A percentile compares a stretch with the other conserved stretches of the same genome.
Conservation (phyloP, 2,113 vertebrate genomes). For the Callorhinus ursinus region DNA sequence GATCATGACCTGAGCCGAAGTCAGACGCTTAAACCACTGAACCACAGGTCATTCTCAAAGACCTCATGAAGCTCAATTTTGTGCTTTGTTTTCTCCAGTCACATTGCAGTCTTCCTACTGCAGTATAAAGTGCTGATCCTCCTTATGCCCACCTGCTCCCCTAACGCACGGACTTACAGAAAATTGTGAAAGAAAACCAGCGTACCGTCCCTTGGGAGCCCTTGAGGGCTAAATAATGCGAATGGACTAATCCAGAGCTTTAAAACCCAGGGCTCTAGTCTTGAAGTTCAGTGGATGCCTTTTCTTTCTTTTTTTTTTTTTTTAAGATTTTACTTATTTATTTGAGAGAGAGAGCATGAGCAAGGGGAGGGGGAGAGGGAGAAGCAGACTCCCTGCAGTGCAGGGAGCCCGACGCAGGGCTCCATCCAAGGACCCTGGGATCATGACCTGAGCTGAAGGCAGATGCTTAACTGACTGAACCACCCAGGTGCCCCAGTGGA, state of each 20-base stretch:
- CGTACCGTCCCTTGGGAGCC: neutral
- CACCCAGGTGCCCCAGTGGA: neutral
- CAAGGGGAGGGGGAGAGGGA: too few species aligned
- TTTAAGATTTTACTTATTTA: too few species aligned
- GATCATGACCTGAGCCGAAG: too few species aligned
- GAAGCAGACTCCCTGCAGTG: too few species aligned
- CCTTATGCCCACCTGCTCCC: neutral
- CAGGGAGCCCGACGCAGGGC: too few species aligned
- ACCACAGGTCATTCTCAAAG: neutral
- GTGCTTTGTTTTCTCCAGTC: neutral
- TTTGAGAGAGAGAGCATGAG: too few species aligned
- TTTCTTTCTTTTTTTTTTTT: too few species aligned
- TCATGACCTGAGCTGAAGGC: neutral
- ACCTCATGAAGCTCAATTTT: neutral
- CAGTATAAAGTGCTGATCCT: neutral
- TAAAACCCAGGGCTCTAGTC: neutral
- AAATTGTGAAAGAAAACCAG: neutral
- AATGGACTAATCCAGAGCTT: neutral
- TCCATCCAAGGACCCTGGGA: too few species aligned
- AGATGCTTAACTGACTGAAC: neutral
- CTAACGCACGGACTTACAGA: neutral
- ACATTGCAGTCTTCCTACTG: accelerated
- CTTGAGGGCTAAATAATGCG: neutral
- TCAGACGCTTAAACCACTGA: too few species aligned
- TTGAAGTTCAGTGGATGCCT: too few species aligned